A percentile compares a stretch with the other conserved stretches of the same genome.
These are phyloP conservation scores for Caenorhabditis briggsae DNA, from an alignment of 1,140 invertebrate species.

Conservation along the genomic window DNA sequence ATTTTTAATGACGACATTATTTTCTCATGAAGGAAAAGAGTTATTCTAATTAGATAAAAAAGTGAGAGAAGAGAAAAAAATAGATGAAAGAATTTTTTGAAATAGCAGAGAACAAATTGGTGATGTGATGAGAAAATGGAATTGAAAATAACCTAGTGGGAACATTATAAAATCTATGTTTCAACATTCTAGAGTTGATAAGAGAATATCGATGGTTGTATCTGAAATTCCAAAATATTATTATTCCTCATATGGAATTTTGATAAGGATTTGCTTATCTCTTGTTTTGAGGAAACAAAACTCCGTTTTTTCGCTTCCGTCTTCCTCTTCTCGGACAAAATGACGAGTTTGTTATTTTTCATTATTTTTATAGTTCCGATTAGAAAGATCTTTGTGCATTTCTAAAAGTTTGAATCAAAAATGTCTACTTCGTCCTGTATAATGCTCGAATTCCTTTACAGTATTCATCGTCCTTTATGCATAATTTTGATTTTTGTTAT, in stretches of 20 bases:
- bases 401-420: not conserved
- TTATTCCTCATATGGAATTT: too few species aligned
- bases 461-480: too few species aligned
- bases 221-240: too few species aligned
- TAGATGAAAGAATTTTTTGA: not conserved
- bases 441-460: too few species aligned
- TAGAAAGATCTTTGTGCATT: not conserved
- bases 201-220: too few species aligned
- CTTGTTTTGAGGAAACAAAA: too few species aligned
- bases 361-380: not conserved
- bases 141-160: not conserved
- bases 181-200: too few species aligned
- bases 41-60: slow-evolving; percentile 37
- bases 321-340: not conserved
- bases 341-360: slow-evolving; percentile 15
- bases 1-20: not conserved
- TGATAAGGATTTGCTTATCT: too few species aligned
- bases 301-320: not conserved
- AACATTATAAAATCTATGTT: too few species aligned
- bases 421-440: too few species aligned
- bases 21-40: not conserved
- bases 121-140: not conserved
- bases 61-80: not conserved
- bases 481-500: too few species aligned
- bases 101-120: too few species aligned